Base-by-base conservation (phyloP, 2,797 vertebrate species). In the Mus caroli region DNA sequence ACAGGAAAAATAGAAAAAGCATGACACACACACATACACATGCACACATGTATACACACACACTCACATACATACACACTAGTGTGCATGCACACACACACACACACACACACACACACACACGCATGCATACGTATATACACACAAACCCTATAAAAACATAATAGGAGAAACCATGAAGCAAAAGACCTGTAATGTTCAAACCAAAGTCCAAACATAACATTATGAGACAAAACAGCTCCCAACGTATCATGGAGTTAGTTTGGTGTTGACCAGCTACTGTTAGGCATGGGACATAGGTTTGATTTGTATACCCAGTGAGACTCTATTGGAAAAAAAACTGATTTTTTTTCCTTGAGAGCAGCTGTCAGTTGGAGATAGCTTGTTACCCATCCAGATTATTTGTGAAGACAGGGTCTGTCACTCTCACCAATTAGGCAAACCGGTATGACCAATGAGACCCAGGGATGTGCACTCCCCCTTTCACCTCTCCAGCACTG, bases 401-500 rank as follows among this genome's bases (percentile, higher is more conserved):
- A 50, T 50, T 50, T 67, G 34, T 67, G 62, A 85, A 85, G 83
- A 50, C 46, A 67, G 43, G 60, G 2, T 50, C 83, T 71, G 14
- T 37, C n/a, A 19, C 67, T 40, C 64, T 54, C 50, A 56, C 8
- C 50, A 71, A 37, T 40, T 17, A 87, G 50, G 34, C 8, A 87
- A 54, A 24, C 13, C 37, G 12, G 34, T 6, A 5, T 71, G 31
- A 22, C 50, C 64, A 40, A 37, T 17, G 46, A 40, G 13, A 54
- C n/a, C 22, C 22, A 73, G 67, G 50, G 5, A 34, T 56, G 22
- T 0, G 0, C 2, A 0, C 1, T 3, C 13, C 28, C 5, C 0
- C 9, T 34, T 12, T 14, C 34, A 19, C n/a, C 26, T 56, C n/a
- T 6, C 50, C n/a, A 75, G n/a, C n/a, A 22, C 24, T 58, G 52